phyloP scores from a whole-genome alignment of 2,888 invertebrate genomes.

The Cheilosia variabilis region DNA sequence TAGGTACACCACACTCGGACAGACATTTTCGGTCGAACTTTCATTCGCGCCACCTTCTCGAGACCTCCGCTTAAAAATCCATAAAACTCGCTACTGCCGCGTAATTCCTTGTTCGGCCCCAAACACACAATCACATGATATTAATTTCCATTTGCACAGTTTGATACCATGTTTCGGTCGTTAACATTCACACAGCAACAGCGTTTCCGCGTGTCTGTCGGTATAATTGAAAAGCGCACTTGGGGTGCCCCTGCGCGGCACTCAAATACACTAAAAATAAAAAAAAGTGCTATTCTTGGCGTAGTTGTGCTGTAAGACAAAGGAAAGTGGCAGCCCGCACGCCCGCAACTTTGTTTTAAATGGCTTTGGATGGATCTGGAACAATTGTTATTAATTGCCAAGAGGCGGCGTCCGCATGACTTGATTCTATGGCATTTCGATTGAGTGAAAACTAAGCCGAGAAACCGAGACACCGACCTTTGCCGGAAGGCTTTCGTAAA shows the following conservation, averaged over 20 bases:
- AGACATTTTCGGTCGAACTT: conserved; percentile 46
- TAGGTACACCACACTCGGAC: too few relatives aligned
- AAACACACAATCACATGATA: conserved; percentile 7
- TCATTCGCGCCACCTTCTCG: conserved; percentile 25
- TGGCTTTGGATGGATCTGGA: conserved; percentile 4
- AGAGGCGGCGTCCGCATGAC: conserved; percentile 11
- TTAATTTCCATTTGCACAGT: conserved; percentile 53
- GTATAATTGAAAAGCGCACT: conserved; percentile 39
- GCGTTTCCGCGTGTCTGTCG: conserved; percentile 51
- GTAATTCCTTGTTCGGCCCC: conserved; percentile 12
- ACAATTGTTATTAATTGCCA: conserved; percentile 39
- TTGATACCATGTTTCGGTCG: conserved; percentile 21
- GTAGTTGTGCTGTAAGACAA: conserved; percentile 27
- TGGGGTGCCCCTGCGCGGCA: conserved; percentile 7
- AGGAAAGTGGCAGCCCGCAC: conserved; percentile 46
- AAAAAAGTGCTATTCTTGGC: neutral
- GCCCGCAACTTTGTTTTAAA: conserved; percentile 31
- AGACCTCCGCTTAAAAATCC: conserved; percentile 48
- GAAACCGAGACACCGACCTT: neutral
- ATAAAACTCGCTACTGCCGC: conserved; percentile 38
- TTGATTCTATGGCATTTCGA: conserved; percentile 44
- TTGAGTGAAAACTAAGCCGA: conserved; percentile 38
- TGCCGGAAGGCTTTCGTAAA: conserved; percentile 29
- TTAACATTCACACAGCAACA: conserved; percentile 57
- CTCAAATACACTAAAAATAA: too few relatives aligned